Evolutionary conservation across 2,797 vertebrate species (phyloP).

Genomic region (Sylvia borin): DNA sequence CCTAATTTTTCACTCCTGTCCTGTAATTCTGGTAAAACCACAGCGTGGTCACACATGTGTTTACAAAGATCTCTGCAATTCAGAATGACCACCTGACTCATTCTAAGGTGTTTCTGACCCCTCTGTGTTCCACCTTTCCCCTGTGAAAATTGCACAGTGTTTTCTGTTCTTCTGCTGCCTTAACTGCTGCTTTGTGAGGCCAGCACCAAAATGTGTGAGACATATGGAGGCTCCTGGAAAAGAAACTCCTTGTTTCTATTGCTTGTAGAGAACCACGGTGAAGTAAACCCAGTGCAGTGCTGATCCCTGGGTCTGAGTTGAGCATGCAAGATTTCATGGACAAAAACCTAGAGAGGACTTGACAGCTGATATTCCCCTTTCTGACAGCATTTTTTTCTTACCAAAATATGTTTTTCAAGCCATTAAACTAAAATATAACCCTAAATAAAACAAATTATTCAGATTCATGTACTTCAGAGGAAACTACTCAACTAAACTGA

Average conservation of each 20-base stretch:
- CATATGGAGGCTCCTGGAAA: background rate
- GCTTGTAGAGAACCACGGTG: background rate
- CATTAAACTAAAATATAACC: background rate
- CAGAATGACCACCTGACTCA: background rate
- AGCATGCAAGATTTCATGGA: background rate
- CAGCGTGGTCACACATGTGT: background rate
- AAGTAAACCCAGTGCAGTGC: background rate
- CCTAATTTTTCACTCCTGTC: background rate
- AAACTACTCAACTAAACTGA: background rate
- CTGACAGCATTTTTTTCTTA: background rate
- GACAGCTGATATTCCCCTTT: background rate
- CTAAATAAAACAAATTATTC: background rate
- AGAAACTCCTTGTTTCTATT: background rate
- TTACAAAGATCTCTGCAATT: background rate
- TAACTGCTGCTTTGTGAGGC: background rate
- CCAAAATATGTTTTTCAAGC: background rate
- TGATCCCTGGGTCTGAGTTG: background rate
- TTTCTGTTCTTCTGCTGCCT: background rate
- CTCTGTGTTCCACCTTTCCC: background rate
- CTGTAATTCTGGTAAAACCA: background rate
- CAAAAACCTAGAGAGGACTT: background rate
- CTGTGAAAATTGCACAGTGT: accelerated
- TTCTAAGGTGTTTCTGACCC: background rate
- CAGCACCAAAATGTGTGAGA: background rate
- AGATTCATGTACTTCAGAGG: background rate